Evolutionary conservation across 2,797 vertebrate species (phyloP).

Genomic region (Anguilla anguilla): DNA sequence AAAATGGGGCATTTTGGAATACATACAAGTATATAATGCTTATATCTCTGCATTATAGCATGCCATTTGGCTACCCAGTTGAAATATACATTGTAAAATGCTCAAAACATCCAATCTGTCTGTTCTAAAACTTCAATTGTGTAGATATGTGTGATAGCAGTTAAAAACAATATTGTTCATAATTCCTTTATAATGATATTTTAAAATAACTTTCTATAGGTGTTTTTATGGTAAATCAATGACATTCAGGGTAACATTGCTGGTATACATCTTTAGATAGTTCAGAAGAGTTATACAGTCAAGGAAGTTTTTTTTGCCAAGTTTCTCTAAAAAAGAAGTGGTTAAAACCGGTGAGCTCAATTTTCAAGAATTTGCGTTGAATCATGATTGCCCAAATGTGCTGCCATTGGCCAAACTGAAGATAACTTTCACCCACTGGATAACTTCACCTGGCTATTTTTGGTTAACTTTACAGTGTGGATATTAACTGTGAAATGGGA

Average conservation of each 20-base stretch:
- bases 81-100: not conserved
- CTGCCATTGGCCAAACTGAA: not conserved
- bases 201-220: not conserved
- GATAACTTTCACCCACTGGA: not conserved
- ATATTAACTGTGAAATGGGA: not conserved
- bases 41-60: too few species aligned
- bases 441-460: not conserved
- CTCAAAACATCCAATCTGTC: not conserved
- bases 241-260: not conserved
- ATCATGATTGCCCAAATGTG: not conserved
- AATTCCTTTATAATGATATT: not conserved
- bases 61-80: not conserved
- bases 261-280: not conserved
- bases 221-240: too few species aligned
- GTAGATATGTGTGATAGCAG: not conserved
- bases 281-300: not conserved
- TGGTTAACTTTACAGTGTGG: not conserved
- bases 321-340: not conserved
- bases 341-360: not conserved
- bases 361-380: not conserved
- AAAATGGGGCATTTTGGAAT: too few species aligned
- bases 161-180: not conserved
- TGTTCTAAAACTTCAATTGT: not conserved
- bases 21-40: too few species aligned
- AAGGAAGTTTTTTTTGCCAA: not conserved